Percentiles rank a stretch among this genome's conserved stretches.
These are phyloP conservation scores for Melikaiella ostensackeni DNA, from an alignment of 2,888 invertebrate genomes.

Conservation along the genomic window DNA sequence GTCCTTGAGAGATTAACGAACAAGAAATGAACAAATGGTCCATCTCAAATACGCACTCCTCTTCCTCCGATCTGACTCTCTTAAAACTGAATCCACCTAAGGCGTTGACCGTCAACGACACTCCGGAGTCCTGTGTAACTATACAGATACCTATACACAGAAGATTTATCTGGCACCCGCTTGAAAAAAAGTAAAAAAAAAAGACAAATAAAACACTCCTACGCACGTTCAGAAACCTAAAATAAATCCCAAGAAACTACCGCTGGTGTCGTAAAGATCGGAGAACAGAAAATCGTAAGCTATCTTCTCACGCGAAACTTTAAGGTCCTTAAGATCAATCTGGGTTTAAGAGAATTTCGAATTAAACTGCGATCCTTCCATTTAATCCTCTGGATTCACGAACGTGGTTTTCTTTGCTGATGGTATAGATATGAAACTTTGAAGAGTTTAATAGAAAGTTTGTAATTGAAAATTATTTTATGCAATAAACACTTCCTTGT, in stretches of 20 bases:
- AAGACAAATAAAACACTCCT: constrained; percentile 11
- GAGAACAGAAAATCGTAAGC: constrained; percentile 18
- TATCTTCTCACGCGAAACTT: constrained; percentile 23
- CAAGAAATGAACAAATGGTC: constrained; percentile 32
- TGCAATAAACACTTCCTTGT: too few species aligned
- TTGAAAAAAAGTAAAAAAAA: background rate
- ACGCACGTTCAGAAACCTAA: constrained; percentile 1
- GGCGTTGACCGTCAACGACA: background rate
- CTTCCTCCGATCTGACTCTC: background rate
- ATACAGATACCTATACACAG: background rate
- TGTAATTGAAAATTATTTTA: background rate
- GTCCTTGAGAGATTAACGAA: constrained; percentile 36
- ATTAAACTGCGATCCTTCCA: constrained; percentile 2
- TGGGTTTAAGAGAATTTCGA: constrained; percentile 29
- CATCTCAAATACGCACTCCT: constrained; percentile 32
- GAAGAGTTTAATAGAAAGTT: background rate
- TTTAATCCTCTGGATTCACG: constrained; percentile 9
- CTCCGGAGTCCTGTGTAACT: background rate
- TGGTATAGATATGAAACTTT: background rate
- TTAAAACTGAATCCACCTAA: constrained; percentile 18
- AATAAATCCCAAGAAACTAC: constrained; percentile 12
- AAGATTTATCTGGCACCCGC: background rate
- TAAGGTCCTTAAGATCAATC: constrained; percentile 27
- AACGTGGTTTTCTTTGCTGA: constrained; percentile 10
- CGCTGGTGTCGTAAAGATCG: constrained; percentile 19